Conservation (phyloP, 2,797 vertebrate genomes). For the Microctenopoma lineatum region DNA sequence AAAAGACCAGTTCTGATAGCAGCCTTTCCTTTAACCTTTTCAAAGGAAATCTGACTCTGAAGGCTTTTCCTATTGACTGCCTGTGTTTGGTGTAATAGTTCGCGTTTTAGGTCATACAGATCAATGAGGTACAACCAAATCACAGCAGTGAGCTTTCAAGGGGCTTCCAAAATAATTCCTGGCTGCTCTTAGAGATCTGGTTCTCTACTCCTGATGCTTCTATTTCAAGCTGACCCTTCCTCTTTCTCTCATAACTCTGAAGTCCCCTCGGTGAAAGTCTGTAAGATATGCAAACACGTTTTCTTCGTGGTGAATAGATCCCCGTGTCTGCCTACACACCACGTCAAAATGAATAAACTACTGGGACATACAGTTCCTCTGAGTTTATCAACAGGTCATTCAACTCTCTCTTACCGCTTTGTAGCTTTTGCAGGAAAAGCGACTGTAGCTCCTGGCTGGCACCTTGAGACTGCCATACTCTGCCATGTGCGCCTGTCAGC, state of each 20-base stretch:
- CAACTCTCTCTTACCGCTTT: conserved; percentile 87
- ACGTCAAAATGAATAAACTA: neutral
- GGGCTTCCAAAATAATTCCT: conserved; percentile 47
- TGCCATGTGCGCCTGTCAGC: conserved; percentile 77
- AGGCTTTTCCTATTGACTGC: conserved; percentile 7
- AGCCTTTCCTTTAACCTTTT: conserved; percentile 46
- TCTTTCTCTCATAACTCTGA: conserved; percentile 20
- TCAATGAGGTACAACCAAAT: conserved; percentile 29
- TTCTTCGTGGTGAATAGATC: neutral
- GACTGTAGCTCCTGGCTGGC: conserved; percentile 86
- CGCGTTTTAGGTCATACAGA: conserved; percentile 18
- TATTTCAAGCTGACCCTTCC: conserved; percentile 69
- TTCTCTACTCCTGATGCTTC: conserved; percentile 46
- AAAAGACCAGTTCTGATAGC: conserved; percentile 48
- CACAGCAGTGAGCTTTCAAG: conserved; percentile 11
- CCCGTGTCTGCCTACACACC: neutral
- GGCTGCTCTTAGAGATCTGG: conserved; percentile 39
- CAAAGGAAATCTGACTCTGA: conserved; percentile 37
- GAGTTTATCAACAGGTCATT: conserved; percentile 7
- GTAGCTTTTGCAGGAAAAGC: conserved; percentile 87
- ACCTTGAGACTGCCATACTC: conserved; percentile 77
- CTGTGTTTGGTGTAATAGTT: neutral
- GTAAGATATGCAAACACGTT: neutral
- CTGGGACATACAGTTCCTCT: neutral
- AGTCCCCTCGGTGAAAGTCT: conserved; percentile 8